A percentile compares a stretch with the other conserved stretches of the same genome.
These are phyloP conservation scores for Caenorhabditis uteleia DNA, from an alignment of 2,888 invertebrate genomes.

Conservation along the genomic window DNA sequence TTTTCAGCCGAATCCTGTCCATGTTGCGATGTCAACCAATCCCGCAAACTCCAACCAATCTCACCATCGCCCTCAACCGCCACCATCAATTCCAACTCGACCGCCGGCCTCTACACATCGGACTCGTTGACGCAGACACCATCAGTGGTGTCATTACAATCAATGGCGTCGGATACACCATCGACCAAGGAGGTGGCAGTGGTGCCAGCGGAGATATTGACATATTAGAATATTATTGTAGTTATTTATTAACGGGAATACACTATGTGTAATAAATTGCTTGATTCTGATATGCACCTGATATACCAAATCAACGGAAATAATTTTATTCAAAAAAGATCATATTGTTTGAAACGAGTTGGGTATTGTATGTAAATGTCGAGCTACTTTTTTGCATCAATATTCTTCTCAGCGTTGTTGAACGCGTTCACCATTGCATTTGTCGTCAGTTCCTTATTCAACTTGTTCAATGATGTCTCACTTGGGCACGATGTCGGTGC, in stretches of 20 bases:
- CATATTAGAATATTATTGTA: too few relatives aligned
- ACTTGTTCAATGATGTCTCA: conserved; percentile 3
- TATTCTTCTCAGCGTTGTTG: conserved; percentile 4
- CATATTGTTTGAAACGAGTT: too few relatives aligned
- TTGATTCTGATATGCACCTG: too few relatives aligned
- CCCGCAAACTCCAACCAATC: background rate
- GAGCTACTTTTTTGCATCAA: too few relatives aligned
- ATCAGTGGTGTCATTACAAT: conserved; percentile 22
- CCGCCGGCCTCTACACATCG: conserved; percentile 12
- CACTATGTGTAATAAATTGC: too few relatives aligned
- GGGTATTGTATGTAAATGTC: too few relatives aligned
- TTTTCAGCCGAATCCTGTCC: conserved; percentile 15
- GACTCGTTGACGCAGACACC: conserved; percentile 24
- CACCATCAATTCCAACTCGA: conserved; percentile 16
- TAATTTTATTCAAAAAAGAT: too few relatives aligned
- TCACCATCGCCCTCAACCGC: conserved; percentile 7
- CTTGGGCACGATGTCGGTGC: background rate
- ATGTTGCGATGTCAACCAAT: conserved; percentile 29
- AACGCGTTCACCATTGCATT: conserved; percentile 4
- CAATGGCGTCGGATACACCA: conserved; percentile 22
- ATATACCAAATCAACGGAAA: too few relatives aligned
- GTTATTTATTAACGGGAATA: too few relatives aligned
- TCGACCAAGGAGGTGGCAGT: too few relatives aligned
- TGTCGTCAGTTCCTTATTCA: conserved; percentile 1
- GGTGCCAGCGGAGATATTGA: too few relatives aligned